Evolutionary conservation across 1,140 invertebrate species (phyloP).

Genomic region (Glomeris maerens): DNA sequence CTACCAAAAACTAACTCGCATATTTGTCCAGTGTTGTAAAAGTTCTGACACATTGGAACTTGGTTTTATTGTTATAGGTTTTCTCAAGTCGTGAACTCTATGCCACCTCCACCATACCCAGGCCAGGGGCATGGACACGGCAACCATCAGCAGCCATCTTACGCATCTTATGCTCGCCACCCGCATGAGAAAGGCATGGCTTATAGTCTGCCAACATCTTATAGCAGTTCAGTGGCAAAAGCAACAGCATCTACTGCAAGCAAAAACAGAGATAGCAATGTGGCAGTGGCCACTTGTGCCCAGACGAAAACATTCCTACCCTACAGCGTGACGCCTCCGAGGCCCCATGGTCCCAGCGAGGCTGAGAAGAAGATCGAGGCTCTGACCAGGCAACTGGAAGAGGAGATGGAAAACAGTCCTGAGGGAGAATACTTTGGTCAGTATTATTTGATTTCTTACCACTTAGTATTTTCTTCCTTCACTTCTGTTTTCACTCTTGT

Average conservation of each 20-base stretch:
- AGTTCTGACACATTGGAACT: too few relatives aligned
- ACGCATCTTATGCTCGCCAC: too few relatives aligned
- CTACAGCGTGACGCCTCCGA: conserved; percentile 66
- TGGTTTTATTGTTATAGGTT: too few relatives aligned
- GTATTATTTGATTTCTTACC: conserved; percentile 17
- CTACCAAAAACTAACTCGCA: too few relatives aligned
- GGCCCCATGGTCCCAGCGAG: conserved; percentile 28
- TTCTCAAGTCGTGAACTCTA: too few relatives aligned
- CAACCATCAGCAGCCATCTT: too few relatives aligned
- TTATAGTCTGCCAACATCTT: too few relatives aligned
- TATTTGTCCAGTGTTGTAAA: too few relatives aligned
- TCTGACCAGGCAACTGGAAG: conserved; percentile 40
- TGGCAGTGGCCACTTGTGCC: neutral
- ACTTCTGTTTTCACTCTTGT: neutral
- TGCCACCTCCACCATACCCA: too few relatives aligned
- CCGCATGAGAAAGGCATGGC: too few relatives aligned
- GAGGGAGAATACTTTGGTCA: conserved; percentile 93
- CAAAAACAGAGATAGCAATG: neutral
- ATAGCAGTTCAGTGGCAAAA: too few relatives aligned
- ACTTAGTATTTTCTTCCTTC: neutral
- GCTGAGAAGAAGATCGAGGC: conserved; percentile 34
- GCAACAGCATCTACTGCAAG: neutral
- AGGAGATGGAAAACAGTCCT: conserved; percentile 86
- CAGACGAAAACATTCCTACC: conserved; percentile 56
- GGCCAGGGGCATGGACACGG: too few relatives aligned